phyloP scores from a whole-genome alignment of 2,113 vertebrate species.

The Monarcha castaneiventris region DNA sequence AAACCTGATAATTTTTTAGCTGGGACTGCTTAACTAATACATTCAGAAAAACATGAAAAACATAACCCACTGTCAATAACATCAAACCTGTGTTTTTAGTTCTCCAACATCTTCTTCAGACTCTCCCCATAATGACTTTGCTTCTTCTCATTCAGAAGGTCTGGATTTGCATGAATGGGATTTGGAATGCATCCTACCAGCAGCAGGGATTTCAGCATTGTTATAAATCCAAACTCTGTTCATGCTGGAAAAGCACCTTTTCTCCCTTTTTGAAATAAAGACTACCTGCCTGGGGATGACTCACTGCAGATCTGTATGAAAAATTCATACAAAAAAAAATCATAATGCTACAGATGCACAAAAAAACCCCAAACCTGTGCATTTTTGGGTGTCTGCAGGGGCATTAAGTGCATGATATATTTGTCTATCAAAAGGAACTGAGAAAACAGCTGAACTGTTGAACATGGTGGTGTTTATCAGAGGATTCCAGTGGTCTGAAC shows the following conservation, averaged over 20 bases:
- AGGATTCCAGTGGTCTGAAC: background rate
- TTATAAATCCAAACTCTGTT: background rate
- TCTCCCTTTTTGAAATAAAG: background rate
- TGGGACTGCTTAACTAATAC: background rate
- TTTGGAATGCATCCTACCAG: background rate
- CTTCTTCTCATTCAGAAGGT: background rate
- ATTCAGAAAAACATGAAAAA: background rate
- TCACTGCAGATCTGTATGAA: background rate
- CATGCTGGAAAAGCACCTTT: background rate
- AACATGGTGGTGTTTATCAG: background rate
- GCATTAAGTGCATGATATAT: background rate
- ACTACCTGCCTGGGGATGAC: background rate
- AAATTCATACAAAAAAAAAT: background rate
- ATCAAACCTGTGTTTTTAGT: background rate
- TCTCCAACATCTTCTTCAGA: background rate
- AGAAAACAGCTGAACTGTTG: background rate
- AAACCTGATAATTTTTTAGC: background rate
- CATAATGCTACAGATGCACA: background rate
- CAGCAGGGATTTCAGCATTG: background rate
- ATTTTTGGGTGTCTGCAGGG: background rate
- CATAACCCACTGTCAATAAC: background rate
- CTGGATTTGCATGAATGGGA: background rate
- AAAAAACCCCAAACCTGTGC: background rate
- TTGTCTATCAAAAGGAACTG: background rate
- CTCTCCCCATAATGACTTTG: background rate